These are phyloP conservation scores for Abscondita cerata DNA, from an alignment of 2,888 invertebrate species.

Conservation along the genomic window DNA sequence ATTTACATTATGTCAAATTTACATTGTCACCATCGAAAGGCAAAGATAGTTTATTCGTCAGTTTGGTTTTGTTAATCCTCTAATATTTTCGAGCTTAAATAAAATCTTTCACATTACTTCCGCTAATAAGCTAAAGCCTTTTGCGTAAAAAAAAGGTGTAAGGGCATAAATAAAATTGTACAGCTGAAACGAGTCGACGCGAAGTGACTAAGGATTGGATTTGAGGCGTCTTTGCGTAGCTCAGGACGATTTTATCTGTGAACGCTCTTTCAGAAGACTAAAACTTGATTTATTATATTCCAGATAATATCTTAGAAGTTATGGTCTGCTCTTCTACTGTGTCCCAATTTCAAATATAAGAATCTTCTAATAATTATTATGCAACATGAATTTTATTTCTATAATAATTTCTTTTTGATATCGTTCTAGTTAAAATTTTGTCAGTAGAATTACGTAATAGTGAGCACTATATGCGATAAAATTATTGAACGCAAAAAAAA, in stretches of 20 bases:
- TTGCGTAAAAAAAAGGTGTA: constrained; percentile 39
- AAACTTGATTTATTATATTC: constrained; percentile 57
- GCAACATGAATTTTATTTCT: too few species aligned
- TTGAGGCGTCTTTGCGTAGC: constrained; percentile 55
- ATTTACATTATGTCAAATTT: constrained; percentile 49
- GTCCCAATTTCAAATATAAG: constrained; percentile 44
- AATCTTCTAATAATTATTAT: too few species aligned
- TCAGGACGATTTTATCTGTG: constrained; percentile 53
- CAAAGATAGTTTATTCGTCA: constrained; percentile 17
- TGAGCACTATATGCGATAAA: too few species aligned
- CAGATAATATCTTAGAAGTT: constrained; percentile 57
- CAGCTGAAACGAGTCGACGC: constrained; percentile 54
- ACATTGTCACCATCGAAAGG: constrained; percentile 40
- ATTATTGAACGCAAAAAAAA: too few species aligned
- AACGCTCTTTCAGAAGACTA: constrained; percentile 56
- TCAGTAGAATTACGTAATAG: too few species aligned
- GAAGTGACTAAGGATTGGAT: constrained; percentile 57
- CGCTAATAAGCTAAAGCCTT: constrained; percentile 49
- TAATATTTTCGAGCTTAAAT: not conserved
- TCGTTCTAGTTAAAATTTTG: too few species aligned
- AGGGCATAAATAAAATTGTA: constrained; percentile 56
- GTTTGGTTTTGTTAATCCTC: constrained; percentile 9
- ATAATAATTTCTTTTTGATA: too few species aligned
- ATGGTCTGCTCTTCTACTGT: constrained; percentile 50
- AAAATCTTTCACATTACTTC: not conserved